A percentile compares a stretch with the other conserved stretches of the same genome.
Conservation (phyloP, 2,888 invertebrate species). For the Plebejus anna region DNA sequence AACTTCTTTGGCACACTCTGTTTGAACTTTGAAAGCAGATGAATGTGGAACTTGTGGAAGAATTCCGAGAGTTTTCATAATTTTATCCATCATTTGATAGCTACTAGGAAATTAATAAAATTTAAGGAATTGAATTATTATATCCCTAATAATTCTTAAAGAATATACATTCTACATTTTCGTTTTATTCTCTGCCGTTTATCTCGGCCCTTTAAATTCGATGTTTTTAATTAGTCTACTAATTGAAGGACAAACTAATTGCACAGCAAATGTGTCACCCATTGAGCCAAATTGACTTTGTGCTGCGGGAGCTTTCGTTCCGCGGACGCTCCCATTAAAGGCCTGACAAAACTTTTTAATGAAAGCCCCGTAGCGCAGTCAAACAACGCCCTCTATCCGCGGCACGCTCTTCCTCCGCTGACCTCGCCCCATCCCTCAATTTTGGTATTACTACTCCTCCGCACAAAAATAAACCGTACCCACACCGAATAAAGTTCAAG, state of each 20-base stretch:
- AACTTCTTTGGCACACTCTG: background rate
- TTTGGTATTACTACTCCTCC: conserved; percentile 41
- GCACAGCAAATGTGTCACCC: background rate
- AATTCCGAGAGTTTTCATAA: background rate
- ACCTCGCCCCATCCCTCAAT: conserved; percentile 63
- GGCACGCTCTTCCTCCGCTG: conserved; percentile 58
- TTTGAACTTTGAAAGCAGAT: background rate
- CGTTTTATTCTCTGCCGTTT: background rate
- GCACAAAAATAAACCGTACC: conserved; percentile 44
- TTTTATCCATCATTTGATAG: background rate
- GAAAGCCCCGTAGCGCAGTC: conserved; percentile 58
- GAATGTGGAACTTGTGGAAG: background rate
- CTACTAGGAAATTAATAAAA: too few species aligned
- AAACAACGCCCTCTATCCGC: conserved; percentile 64
- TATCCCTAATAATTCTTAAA: too few species aligned
- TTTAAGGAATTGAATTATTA: too few species aligned
- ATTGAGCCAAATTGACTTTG: conserved; percentile 9
- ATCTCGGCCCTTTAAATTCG: background rate
- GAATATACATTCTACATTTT: too few species aligned
- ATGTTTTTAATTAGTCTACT: background rate
- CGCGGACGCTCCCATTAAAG: conserved; percentile 14
- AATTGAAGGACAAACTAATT: background rate
- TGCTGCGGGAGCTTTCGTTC: conserved; percentile 9
- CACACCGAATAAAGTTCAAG: conserved; percentile 43
- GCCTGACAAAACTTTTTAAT: conserved; percentile 56